phyloP scores from a whole-genome alignment of 35 echinoderm and acorn worm species.

The Strongylocentrotus purpuratus region DNA sequence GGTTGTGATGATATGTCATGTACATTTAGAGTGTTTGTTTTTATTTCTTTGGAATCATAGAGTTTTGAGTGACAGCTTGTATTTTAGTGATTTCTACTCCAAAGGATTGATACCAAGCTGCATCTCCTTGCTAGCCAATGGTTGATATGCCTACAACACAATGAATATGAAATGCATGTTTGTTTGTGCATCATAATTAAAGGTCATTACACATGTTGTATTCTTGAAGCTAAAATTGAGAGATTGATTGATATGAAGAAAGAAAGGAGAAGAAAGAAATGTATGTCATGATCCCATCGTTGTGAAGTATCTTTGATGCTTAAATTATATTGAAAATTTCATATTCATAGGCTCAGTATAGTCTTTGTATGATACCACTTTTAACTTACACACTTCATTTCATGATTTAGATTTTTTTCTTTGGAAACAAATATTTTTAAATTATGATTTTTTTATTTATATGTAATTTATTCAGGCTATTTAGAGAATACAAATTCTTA shows the following conservation, averaged over 20 bases:
- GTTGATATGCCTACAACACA: background rate
- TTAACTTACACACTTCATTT: too few relatives aligned
- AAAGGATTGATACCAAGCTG: background rate
- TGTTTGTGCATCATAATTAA: background rate
- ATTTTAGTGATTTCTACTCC: background rate
- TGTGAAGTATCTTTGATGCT: too few relatives aligned
- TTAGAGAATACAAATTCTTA: background rate
- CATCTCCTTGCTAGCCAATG: background rate
- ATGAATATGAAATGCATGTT: background rate
- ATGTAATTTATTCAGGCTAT: background rate
- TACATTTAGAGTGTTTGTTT: background rate
- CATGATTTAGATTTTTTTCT: too few relatives aligned
- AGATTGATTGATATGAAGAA: too few relatives aligned
- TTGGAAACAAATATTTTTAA: background rate
- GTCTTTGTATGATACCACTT: too few relatives aligned
- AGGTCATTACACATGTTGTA: background rate
- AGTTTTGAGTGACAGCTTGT: background rate
- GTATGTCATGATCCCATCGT: too few relatives aligned
- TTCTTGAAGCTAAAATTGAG: background rate
- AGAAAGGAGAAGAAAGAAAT: too few relatives aligned
- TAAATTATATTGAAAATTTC: too few relatives aligned
- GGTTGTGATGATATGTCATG: background rate
- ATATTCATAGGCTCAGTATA: too few relatives aligned
- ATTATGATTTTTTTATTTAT: background rate
- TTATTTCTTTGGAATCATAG: background rate